These are phyloP conservation scores for Leucoraja erinaceus DNA, from an alignment of 2,113 vertebrate genomes.

Conservation along the genomic window DNA sequence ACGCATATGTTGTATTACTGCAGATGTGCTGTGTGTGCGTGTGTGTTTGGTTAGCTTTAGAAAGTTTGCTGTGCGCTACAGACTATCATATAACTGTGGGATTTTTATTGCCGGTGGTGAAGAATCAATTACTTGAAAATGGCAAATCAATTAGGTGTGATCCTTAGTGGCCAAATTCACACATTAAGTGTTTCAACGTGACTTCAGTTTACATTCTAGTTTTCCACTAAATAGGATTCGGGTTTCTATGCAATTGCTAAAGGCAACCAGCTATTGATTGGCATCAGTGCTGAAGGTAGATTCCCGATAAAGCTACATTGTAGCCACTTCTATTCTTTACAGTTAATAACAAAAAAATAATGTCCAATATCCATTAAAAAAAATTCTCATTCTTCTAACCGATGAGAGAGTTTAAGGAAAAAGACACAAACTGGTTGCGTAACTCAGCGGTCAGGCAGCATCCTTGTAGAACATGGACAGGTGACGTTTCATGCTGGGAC, in stretches of 20 bases:
- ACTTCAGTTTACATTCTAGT: background rate
- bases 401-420: background rate
- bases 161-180: background rate
- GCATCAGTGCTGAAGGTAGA: background rate
- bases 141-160: background rate
- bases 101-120: background rate
- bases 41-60: slow-evolving; percentile 3
- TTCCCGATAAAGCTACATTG: background rate
- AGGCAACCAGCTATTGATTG: background rate
- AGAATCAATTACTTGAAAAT: background rate
- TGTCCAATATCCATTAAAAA: background rate
- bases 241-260: background rate
- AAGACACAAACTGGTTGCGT: too few species aligned
- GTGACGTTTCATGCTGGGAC: too few species aligned
- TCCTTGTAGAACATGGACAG: too few species aligned
- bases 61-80: background rate
- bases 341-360: background rate
- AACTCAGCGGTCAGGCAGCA: too few species aligned
- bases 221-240: background rate
- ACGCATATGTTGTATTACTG: background rate
- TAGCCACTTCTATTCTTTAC: background rate
- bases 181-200: background rate
- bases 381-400: background rate
- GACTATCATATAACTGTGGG: background rate
- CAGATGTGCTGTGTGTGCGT: background rate